Conservation (phyloP, 92 coral and sea anemone species). For the Phymanthus crucifer region DNA sequence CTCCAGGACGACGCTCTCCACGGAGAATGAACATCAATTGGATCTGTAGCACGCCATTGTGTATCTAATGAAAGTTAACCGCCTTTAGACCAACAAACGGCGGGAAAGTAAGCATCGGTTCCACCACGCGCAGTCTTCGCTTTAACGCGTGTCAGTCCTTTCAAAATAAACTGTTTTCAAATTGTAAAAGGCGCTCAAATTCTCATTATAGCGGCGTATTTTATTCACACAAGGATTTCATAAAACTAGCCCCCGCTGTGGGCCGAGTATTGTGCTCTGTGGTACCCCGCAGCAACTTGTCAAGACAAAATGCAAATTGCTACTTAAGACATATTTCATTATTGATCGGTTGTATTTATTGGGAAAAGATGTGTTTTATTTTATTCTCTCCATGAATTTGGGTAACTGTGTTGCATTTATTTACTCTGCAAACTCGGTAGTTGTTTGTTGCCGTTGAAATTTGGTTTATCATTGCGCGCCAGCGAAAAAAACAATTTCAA, state of each 20-base stretch:
- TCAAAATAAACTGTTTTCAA: neutral
- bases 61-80: neutral
- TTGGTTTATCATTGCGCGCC: too few species aligned
- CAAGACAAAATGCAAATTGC: neutral
- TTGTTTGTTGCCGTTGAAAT: too few species aligned
- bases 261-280: neutral
- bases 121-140: neutral
- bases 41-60: neutral
- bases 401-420: too few species aligned
- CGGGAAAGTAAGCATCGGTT: neutral
- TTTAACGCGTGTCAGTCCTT: too few species aligned
- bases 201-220: neutral
- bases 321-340: neutral
- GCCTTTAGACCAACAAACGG: neutral
- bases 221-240: neutral
- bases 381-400: too few species aligned
- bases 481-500: too few species aligned
- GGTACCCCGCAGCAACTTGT: neutral
- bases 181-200: neutral
- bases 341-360: neutral
- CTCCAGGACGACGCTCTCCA: neutral
- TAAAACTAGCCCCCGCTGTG: neutral
- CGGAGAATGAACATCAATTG: neutral
- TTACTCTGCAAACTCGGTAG: too few species aligned
- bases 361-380: neutral